Base-by-base conservation (phyloP, 1,140 invertebrate genomes). In the Drosophila tropicalis region DNA sequence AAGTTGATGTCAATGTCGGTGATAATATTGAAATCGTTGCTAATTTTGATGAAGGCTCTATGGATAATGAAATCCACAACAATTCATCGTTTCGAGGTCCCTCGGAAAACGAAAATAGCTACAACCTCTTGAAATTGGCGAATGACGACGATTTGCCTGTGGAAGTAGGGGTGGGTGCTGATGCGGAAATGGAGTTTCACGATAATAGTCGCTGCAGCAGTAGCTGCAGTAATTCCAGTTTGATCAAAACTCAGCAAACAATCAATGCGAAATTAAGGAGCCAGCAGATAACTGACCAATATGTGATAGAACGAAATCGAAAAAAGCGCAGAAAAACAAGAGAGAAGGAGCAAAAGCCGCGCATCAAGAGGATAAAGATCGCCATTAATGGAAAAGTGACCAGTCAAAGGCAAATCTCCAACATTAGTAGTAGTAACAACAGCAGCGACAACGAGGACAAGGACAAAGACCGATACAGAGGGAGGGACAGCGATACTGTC, bases 331-430 rank as follows among this genome's bases (percentile, higher is more conserved):
- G 4, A 67, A 44, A 32, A 67, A 32, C 12, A 12, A 63, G 22
- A 32, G 56, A 69, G 10, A 12, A 17, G 10, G 22, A 66, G 9
- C 56, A 69, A 36, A 62, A 68, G 22, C 61, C 61, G n/a, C 39
- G 29, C 32, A 72, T 75, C 13, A 90, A 90, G 22, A 72, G 85
- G 6, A 72, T 81, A 9, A 90, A 76, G 66, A 74, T 76, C 44
- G 60, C 79, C 10, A 70, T 79, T 2, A 90, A 79, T 61, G 77
- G 82, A 10, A 67, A 69, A 51, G 25, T 71, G 9, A 54, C 69
- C 4, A 66, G 67, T n/a, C 62, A 81, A 32, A 64, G 64, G 34
- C 69, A 67, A 17, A 67, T 77, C 22, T 69, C 63, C n/a, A 12
- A 64, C 17, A 58, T 60, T n/a, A 65, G 56, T 22, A 73, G 56